Base-by-base conservation (phyloP, 35 echinoderm and acorn worm species). In the Acanthaster planci region DNA sequence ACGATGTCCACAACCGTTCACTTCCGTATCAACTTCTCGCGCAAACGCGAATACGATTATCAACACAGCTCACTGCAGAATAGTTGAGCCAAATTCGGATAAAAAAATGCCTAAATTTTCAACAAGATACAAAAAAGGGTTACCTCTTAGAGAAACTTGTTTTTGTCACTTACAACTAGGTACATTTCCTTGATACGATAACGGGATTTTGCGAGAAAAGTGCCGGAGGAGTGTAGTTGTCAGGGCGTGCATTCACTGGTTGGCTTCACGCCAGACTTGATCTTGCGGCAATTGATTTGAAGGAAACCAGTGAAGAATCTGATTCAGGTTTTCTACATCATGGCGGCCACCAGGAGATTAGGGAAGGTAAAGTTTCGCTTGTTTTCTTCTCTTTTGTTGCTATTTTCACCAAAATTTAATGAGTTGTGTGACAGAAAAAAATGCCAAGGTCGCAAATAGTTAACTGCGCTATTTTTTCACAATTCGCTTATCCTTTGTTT, bases 341-440 rank as follows among this genome's bases (percentile, higher is more conserved):
- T 83, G 80, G 80, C 80, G 51, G 80, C 80, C 22, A 83, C 80
- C 52, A 56, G 54, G 53, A 83, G 80, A 39, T 83, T 83, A 83
- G 16, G 9, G 38, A 83, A 83, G 80, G 80, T 83, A 83, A 34
- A 58, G 54, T 37, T 26, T 27, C 14, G 23, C 64, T 72, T 26
- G 64, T 47, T 47, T 47, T 47, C 42, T 12, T 47, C 42, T 12
- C 42, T 47, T 47, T 47, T 47, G 42, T 47, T 4, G 12, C 42
- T 6, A 12, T 47, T 47, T 47, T 47, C 42, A 6, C 12, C 42
- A 47, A 12, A 47, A 47, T 47, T 47, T 4, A 47, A 12, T 47
- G 12, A 47, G 12, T 6, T 47, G 4, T 47, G 12, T 6, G 4
- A 12, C 42, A 47, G 42, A 12, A 47, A 47, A 47, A 47, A 47